A percentile compares a stretch with the other conserved stretches of the same genome.
These are phyloP conservation scores for Mastomys natalensis DNA, from an alignment of 2,113 vertebrate species.

Conservation along the genomic window DNA sequence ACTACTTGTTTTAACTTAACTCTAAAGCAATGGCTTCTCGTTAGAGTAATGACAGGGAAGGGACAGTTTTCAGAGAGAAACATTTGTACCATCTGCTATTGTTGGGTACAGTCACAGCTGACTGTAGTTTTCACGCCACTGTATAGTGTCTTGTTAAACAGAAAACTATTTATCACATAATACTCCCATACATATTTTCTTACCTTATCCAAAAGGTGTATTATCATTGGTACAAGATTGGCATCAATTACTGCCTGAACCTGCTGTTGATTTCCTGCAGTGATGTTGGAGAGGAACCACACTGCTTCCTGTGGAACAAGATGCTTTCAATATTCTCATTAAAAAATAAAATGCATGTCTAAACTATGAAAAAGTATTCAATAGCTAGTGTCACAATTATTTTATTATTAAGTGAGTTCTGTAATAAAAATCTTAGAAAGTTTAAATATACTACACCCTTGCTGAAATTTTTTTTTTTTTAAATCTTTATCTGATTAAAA, in stretches of 20 bases:
- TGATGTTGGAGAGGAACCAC: constrained; percentile 99
- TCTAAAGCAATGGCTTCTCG: not conserved
- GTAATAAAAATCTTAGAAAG: constrained; percentile 34
- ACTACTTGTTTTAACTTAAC: constrained; percentile 34
- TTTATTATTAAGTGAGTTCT: constrained; percentile 45
- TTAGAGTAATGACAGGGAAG: constrained; percentile 11
- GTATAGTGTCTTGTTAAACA: constrained; percentile 30
- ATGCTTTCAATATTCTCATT: constrained; percentile 67
- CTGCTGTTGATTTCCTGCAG: constrained; percentile 99
- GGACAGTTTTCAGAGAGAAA: not conserved
- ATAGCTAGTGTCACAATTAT: not conserved
- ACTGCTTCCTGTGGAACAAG: constrained; percentile 95
- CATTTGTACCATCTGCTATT: not conserved
- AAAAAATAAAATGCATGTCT: constrained; percentile 54
- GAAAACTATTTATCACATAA: constrained; percentile 42
- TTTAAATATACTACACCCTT: not conserved
- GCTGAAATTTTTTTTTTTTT: not conserved
- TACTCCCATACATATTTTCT: constrained; percentile 49
- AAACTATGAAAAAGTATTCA: constrained; percentile 51
- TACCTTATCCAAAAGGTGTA: constrained; percentile 99
- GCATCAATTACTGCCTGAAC: constrained; percentile 99
- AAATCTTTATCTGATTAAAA: not conserved
- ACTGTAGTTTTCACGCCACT: not conserved
- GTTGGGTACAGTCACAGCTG: not conserved
- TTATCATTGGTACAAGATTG: constrained; percentile 99